Conservation (phyloP, 2,888 invertebrate species). For the Latheticus oryzae region DNA sequence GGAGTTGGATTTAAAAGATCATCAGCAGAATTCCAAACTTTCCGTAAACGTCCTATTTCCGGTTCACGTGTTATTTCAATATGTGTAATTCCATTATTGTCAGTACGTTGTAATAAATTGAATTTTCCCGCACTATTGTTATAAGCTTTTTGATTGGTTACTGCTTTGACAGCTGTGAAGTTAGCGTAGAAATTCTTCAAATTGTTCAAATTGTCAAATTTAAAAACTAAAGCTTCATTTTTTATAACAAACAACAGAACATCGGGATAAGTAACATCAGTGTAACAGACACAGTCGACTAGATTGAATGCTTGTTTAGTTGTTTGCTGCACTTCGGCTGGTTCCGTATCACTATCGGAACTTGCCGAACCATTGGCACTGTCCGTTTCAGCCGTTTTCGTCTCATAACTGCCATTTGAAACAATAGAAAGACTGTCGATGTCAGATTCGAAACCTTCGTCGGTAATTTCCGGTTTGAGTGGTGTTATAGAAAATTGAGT, state of each 20-base stretch:
- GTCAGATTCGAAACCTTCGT: conserved; percentile 68
- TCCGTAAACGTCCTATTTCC: conserved; percentile 56
- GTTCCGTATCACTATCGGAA: conserved; percentile 61
- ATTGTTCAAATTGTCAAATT: conserved; percentile 57
- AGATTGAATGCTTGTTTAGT: conserved; percentile 60
- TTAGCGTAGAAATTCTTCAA: conserved; percentile 61
- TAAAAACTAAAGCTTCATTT: conserved; percentile 62
- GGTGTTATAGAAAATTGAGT: conserved; percentile 55
- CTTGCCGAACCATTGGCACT: conserved; percentile 64
- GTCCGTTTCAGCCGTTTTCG: conserved; percentile 61
- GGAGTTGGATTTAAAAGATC: conserved; percentile 58
- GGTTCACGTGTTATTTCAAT: conserved; percentile 64
- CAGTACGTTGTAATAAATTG: conserved; percentile 66
- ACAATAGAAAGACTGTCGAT: conserved; percentile 64
- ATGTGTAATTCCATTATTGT: conserved; percentile 67
- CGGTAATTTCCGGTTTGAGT: conserved; percentile 50
- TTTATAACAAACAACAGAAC: conserved; percentile 63
- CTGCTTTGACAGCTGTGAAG: conserved; percentile 63
- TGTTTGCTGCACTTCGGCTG: conserved; percentile 11
- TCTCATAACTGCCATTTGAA: conserved; percentile 60
- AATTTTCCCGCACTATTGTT: conserved; percentile 57
- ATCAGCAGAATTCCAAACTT: conserved; percentile 65
- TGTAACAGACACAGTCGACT: conserved; percentile 65
- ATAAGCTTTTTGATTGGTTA: conserved; percentile 62
- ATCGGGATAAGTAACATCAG: conserved; percentile 63